Evolutionary conservation across 2,113 vertebrate species (phyloP), one percentile per base, ranked within the genome.

Genomic region (Bubalus kerabau): DNA sequence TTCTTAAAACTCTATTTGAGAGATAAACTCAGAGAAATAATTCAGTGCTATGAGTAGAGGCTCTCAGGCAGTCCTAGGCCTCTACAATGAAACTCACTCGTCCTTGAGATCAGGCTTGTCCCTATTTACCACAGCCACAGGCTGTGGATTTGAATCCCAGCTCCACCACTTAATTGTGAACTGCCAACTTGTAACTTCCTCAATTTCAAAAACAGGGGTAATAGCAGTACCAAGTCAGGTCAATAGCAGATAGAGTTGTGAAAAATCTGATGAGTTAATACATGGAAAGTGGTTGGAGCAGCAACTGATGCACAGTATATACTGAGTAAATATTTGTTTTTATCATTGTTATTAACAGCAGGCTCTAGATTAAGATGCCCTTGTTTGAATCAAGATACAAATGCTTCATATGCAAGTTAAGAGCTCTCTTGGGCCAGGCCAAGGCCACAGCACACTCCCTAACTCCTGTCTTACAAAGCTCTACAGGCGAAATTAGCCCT

Each of bases 1-100:
- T 96, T 94, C 97, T 96, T 95, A 6, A 93, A 92, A 56, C 5
- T n/a, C 28, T 94, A 59, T 26, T 87, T 90, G 56, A 87, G 24
- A 93, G 24, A 95, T 26, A 32, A 64, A 43, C 32, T 50, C 60
- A 87, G 48, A 87, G 64, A 83, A 76, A 28, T 59, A 84, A 93
- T 57, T 67, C 43, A 30, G 10, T 21, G 12, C 32, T 50, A 76
- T 78, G 10, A 52, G 40, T 6, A 90, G n/a, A 24, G 26, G 17
- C 16, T 78, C 87, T 67, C 43, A 52, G 24, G 11, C 28, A 91
- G 56, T 80, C 17, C 83, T 40, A 54, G 6, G 57, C 4, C 7
- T 57, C 15, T 60, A 85, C 23, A 59, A 54, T 15, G 32, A 93
- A 90, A 85, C 19, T 71, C 46, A 57, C 54, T 48, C 13, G 11